phyloP scores from a whole-genome alignment of 2,113 vertebrate species.

The Gallinago media region DNA sequence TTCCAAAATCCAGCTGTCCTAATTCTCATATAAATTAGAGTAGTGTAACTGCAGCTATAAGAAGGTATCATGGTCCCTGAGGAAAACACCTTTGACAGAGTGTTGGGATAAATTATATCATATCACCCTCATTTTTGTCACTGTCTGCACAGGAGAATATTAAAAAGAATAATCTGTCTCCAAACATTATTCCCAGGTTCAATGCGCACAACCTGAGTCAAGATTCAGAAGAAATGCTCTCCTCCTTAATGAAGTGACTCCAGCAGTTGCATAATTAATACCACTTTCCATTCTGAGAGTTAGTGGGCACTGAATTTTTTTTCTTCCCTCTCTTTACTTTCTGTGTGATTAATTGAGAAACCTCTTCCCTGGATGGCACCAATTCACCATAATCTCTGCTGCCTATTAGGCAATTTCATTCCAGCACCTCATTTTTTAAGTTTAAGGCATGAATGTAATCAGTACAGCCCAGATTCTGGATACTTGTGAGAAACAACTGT shows the following conservation, averaged over 20 bases:
- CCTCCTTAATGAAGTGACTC: not conserved
- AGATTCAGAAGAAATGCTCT: not conserved
- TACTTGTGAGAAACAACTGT: slow-evolving; percentile 20
- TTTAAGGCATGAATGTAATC: slow-evolving; percentile 36
- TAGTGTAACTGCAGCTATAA: not conserved
- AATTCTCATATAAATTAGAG: not conserved
- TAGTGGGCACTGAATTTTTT: not conserved
- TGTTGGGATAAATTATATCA: not conserved
- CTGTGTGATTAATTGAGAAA: slow-evolving; percentile 25
- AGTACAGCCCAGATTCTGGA: slow-evolving; percentile 17
- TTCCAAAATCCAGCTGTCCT: not conserved
- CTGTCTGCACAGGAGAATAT: slow-evolving; percentile 32
- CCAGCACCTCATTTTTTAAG: slow-evolving; percentile 19
- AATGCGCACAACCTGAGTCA: not conserved
- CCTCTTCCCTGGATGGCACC: not conserved
- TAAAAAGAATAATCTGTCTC: slow-evolving; percentile 1
- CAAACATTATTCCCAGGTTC: slow-evolving; percentile 3
- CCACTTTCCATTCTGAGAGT: not conserved
- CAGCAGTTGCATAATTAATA: not conserved
- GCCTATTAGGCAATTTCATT: slow-evolving; percentile 24
- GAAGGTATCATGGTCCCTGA: not conserved
- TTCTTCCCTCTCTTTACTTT: not conserved
- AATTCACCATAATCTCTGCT: slow-evolving; percentile 20
- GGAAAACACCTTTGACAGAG: not conserved
- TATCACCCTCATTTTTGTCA: not conserved